Evolutionary conservation across 2,797 vertebrate species (phyloP), one percentile per base, ranked within the genome.

Genomic region (Acipenser ruthenus): DNA sequence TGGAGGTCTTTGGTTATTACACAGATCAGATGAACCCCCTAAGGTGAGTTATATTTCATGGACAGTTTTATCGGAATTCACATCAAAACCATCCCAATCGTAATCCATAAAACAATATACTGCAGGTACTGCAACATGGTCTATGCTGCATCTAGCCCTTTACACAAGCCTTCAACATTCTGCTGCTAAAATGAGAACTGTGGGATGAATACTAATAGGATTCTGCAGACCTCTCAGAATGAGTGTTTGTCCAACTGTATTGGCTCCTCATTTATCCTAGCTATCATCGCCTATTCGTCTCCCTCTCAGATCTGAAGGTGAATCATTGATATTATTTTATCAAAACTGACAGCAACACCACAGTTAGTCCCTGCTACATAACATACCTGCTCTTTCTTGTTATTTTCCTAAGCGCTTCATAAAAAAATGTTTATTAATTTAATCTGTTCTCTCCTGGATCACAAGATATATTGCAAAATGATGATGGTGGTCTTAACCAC

Each of bases 271-370:
- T 83, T 82, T 79, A 78, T 79, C 77, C 71, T 75, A 62, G 59
- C 75, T 73, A 72, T 81, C 77, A 67, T 65, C 63, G 65, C 63
- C 72, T 78, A 72, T 85, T 79, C 74, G 73, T 82, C 75, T 77
- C 52, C 59, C 12, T 74, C 59, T 71, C 60, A 52, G 59, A 69
- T 83, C 78, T 75, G 68, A 85, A 83, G 74, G 73, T 75, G 73
- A 80, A 80, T 72, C 63, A n/a, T 69, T 70, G 72, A 77, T 73
- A 80, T 67, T 77, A 70, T 73, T 83, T 80, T 76, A 80, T 83
- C 73, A 72, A 7, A 68, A 13, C n/a, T 72, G 74, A 82, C 77
- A 79, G 70, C 37, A 68, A 50, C 51, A 71, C 68, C 70, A 67
- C 77, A 70, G 65, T 10, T 67, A 73, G 67, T 70, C 64, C 62